Base-by-base conservation (phyloP, 1,140 invertebrate genomes). In the Drosophila ohnishii region DNA sequence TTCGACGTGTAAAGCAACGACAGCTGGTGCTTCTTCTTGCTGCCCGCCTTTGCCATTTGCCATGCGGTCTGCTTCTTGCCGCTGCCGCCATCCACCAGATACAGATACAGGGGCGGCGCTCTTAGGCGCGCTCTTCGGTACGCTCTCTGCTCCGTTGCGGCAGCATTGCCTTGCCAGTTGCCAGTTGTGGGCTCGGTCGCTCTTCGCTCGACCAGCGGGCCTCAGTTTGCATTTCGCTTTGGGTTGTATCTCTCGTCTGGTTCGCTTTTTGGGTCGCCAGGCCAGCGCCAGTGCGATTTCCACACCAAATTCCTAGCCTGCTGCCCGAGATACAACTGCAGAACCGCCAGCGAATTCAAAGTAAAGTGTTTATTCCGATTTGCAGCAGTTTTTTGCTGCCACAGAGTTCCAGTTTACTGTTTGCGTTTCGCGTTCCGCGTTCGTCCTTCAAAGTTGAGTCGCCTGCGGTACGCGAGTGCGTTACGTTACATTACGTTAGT, bases 161-260 rank as follows among this genome's bases (percentile, higher is more conserved):
- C 67, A 48, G 45, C 60, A 34, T 22, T 53, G 50, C 50, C 37
- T 16, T 22, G 37, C 34, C 51, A 30, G 57, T 61, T 11, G 35
- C 53, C n/a, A 32, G 51, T 51, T 44, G 45, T 60, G 78, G 83
- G 83, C 79, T 83, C 72, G 79, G 44, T 16, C 39, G 75, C 83
- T 86, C 83, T 86, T 85, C 70, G 63, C 61, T 59, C 61, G 58
- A 84, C 72, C 60, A 47, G 42, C 66, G 63, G 37, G 74, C 56
- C 81, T 85, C 83, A 90, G 88, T 90, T 90, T 86, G 88, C 76
- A 75, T 90, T 90, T 90, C 79, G 89, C 84, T 90, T 90, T 90
- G 88, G 88, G 84, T 90, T 86, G 89, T 90, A 78, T 79, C 84
- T 75, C 78, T 90, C 90, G 85, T 88, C 84, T 88, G 80, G 75